Conservation (phyloP, 2,113 vertebrate species). For the Stegostoma tigrinum region DNA sequence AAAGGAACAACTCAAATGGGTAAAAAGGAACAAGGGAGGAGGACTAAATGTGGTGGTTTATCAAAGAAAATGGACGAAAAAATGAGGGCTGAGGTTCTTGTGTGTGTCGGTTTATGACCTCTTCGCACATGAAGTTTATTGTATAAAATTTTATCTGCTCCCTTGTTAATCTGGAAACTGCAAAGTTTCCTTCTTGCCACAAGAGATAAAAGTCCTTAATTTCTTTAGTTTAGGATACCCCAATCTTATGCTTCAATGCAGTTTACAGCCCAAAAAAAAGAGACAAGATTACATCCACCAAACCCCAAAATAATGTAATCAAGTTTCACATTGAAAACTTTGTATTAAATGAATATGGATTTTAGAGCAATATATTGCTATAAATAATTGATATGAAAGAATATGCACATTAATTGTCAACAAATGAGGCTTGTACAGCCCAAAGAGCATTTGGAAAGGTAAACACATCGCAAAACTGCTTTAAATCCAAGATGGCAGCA, state of each 20-base stretch:
- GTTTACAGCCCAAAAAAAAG: background rate
- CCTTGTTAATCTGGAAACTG: background rate
- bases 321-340: background rate
- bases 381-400: background rate
- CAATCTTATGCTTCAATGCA: background rate
- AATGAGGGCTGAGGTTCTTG: background rate
- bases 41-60: background rate
- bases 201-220: background rate
- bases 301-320: background rate
- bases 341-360: background rate
- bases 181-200: background rate
- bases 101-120: background rate
- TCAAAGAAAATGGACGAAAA: background rate
- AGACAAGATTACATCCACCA: background rate
- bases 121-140: background rate
- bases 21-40: background rate
- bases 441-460: background rate
- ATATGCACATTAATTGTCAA: background rate
- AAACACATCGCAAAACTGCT: background rate
- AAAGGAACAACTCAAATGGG: background rate
- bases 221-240: background rate
- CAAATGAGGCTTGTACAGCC: background rate
- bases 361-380: background rate
- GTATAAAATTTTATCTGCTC: too few relatives aligned
- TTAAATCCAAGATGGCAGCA: too few relatives aligned